Evolutionary conservation across 2,113 vertebrate species (phyloP).

Genomic region (Hystrix brachyura): DNA sequence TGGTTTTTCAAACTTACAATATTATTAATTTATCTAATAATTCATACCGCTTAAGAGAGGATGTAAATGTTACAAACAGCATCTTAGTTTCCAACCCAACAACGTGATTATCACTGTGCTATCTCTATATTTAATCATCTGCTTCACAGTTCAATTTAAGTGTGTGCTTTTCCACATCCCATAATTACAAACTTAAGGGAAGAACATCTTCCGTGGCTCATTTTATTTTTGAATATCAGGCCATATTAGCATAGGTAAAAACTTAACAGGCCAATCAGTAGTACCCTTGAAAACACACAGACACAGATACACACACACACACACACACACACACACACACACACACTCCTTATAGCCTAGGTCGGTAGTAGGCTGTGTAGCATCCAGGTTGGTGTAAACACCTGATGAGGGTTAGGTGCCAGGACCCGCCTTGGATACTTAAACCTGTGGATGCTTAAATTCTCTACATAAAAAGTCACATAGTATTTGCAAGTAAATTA

Average conservation of each 20-base stretch:
- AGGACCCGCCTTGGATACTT: neutral
- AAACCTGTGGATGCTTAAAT: neutral
- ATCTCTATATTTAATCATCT: conserved; percentile 72
- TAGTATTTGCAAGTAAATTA: neutral
- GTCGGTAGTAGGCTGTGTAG: too few relatives aligned
- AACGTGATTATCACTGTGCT: neutral
- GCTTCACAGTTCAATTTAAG: conserved; percentile 29
- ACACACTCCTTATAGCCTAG: neutral
- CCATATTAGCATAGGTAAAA: neutral
- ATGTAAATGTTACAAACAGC: conserved; percentile 66
- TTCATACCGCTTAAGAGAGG: conserved; percentile 48
- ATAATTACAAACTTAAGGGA: neutral
- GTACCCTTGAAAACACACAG: neutral
- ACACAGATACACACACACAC: neutral
- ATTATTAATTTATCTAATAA: conserved; percentile 67
- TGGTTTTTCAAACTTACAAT: conserved; percentile 74
- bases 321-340: neutral
- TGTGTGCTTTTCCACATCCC: neutral
- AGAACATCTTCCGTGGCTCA: neutral
- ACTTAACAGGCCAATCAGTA: neutral
- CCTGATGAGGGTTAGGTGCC: neutral
- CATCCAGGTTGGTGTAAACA: too few relatives aligned
- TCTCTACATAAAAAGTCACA: neutral
- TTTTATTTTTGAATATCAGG: neutral
- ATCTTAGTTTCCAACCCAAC: conserved; percentile 49